Evolutionary conservation across 2,113 vertebrate genomes (phyloP).

Genomic region (Tachuris rubrigastra): DNA sequence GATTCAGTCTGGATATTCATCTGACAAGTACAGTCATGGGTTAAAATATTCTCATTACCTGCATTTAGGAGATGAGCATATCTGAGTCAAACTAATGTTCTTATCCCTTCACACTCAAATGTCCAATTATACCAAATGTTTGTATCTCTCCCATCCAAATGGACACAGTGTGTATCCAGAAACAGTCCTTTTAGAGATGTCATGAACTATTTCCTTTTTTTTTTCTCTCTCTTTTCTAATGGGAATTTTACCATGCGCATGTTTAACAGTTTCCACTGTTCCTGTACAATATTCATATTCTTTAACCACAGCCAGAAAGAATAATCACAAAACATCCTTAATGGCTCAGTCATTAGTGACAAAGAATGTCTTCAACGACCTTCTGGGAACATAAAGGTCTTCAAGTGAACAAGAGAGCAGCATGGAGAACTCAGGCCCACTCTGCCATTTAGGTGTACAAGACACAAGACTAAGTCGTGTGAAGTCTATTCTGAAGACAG

Average conservation of each 20-base stretch:
- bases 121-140: neutral
- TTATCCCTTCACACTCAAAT: neutral
- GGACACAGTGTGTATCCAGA: neutral
- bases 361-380: neutral
- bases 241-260: neutral
- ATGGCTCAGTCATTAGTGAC: neutral
- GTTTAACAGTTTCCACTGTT: neutral
- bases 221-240: fast-evolving
- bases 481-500: neutral
- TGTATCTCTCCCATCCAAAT: neutral
- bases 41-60: neutral
- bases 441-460: neutral
- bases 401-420: neutral
- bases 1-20: neutral
- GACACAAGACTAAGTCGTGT: neutral
- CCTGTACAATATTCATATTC: fast-evolving
- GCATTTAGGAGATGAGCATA: neutral
- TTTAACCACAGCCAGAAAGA: neutral
- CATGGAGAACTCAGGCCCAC: neutral
- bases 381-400: neutral
- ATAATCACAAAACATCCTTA: neutral
- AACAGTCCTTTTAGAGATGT: neutral
- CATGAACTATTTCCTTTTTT: neutral
- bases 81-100: neutral
- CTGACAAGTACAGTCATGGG: neutral